Evolutionary conservation across 1,140 invertebrate genomes (phyloP).

Genomic region (Bombus fervidus): DNA sequence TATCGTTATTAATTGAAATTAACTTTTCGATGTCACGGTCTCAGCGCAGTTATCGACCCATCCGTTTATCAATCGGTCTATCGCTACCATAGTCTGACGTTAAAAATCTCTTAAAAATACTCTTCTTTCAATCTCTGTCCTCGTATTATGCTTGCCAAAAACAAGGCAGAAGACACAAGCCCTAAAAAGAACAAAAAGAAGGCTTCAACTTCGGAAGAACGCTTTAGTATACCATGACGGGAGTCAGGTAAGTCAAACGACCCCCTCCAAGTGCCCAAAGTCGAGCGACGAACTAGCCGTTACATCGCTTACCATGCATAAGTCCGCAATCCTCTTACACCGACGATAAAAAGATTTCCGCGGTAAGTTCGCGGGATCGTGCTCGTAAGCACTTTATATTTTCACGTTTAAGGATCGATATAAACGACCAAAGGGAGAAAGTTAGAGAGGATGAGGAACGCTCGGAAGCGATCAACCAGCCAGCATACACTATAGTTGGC

Average conservation of each 20-base stretch:
- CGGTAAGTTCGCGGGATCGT: constrained; percentile 25
- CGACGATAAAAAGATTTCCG: constrained; percentile 40
- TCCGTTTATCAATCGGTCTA: too few species aligned
- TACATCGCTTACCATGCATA: constrained; percentile 24
- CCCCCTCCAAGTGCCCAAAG: background rate
- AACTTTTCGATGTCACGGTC: too few species aligned
- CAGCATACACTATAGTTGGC: background rate
- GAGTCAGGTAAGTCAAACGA: background rate
- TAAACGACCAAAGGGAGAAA: background rate
- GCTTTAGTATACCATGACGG: background rate
- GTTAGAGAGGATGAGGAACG: background rate
- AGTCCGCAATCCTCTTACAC: constrained; percentile 27
- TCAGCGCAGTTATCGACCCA: too few species aligned
- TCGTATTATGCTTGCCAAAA: background rate
- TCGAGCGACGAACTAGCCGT: background rate
- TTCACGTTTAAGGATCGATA: constrained; percentile 55
- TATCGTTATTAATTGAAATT: too few species aligned
- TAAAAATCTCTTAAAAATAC: background rate
- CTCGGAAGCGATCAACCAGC: background rate
- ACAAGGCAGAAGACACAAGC: background rate
- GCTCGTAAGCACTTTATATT: constrained; percentile 36
- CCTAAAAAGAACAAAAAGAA: too few species aligned
- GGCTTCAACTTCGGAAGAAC: background rate
- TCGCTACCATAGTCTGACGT: too few species aligned
- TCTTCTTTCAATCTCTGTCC: too few species aligned